Evolutionary conservation across 2,797 vertebrate genomes (phyloP).

Genomic region (Xiphophorus birchmanni): DNA sequence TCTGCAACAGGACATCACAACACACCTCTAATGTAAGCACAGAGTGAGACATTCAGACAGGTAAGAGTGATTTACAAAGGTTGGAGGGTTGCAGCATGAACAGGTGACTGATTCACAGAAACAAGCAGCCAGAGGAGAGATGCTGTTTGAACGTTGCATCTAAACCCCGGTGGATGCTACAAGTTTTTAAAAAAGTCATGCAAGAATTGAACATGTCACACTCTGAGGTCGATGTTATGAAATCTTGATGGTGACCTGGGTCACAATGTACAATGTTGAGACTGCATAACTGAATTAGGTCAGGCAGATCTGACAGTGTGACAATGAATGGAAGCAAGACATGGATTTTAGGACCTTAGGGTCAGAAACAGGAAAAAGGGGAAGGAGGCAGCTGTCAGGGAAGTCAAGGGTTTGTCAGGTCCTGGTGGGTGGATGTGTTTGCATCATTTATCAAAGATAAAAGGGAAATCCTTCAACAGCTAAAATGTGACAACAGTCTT

Average conservation of each 20-base stretch:
- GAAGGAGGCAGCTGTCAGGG: not conserved
- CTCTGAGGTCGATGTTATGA: not conserved
- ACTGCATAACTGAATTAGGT: not conserved
- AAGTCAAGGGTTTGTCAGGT: not conserved
- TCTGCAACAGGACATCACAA: not conserved
- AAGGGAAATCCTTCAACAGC: not conserved
- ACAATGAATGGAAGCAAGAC: not conserved
- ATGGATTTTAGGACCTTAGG: not conserved
- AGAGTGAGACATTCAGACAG: conserved; percentile 1
- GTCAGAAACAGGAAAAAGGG: conserved; percentile 3
- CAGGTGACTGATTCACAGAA: not conserved
- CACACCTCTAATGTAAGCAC: not conserved
- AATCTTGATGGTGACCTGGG: not conserved
- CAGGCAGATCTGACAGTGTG: not conserved
- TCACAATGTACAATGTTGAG: not conserved
- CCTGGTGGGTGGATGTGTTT: not conserved
- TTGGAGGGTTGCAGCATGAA: not conserved
- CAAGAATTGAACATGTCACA: not conserved
- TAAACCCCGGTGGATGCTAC: not conserved
- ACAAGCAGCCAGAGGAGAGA: not conserved
- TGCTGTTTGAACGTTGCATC: not conserved
- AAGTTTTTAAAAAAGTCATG: not conserved
- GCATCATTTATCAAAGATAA: not conserved
- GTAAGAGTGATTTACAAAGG: not conserved
- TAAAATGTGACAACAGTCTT: not conserved